Evolutionary conservation across 1,140 invertebrate species (phyloP), one percentile per base, ranked within the genome.

Genomic region (Camponotus floridanus): DNA sequence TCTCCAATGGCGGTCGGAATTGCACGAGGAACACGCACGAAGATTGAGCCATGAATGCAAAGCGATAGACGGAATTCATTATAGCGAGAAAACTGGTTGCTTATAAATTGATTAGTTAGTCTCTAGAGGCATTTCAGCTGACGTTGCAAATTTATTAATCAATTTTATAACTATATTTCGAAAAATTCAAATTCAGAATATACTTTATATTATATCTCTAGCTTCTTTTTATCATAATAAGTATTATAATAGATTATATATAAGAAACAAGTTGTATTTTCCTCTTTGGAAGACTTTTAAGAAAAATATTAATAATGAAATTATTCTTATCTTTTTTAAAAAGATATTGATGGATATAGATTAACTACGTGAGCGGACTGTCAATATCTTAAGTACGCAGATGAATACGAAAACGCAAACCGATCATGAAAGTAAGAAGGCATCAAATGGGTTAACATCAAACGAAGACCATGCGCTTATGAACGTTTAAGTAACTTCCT

Each of bases 401-500:
- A 64, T 13, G 55, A 62, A 83, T 74, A 36, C 57, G 31, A 74
- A 80, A 79, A 79, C 31, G 57, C 13, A 48, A 80, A 83, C 18
- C 26, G n/a, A 74, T 18, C 31, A 13, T 26, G 42, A 83, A 42
- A 74, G 39, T 26, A 62, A 71, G 65, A 81, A 80, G 39, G 68
- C 81, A 65, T 86, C 71, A 85, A 84, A 89, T 70, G 57, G 85
- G 57, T 73, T 90, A 51, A 68, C 78, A 70, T 87, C 70, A 76
- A 90, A 85, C 61, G 70, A 90, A 89, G 83, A 65, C 86, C 64
- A 61, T 87, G 76, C 86, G 86, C 86, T 91, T 78, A 92, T 86
- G 88, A 92, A 92, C 87, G 87, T 91, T 92, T 92, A 89, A 92
- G 90, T 90, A 90, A 92, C 89, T 91, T 83, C 64, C 87, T 92